These are phyloP conservation scores for Sebastes minor DNA, from an alignment of 2,797 vertebrate genomes.

Conservation along the genomic window DNA sequence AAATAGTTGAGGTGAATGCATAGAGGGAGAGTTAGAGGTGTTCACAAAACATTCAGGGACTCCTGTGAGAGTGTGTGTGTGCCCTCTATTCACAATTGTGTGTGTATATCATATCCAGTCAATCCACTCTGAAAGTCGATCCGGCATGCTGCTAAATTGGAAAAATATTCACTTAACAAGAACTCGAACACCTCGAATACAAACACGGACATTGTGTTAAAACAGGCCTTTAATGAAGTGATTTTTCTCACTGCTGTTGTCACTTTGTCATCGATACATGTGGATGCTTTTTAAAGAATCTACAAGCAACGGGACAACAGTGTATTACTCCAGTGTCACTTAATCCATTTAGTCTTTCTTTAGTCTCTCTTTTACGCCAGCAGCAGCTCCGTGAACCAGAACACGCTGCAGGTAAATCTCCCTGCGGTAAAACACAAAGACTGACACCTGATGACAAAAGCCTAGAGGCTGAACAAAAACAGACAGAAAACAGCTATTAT, in stretches of 20 bases:
- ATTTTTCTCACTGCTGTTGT: slow-evolving; percentile 2
- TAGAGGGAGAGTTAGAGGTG: slow-evolving; percentile 23
- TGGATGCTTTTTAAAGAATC: neutral
- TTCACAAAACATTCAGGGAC: slow-evolving; percentile 32
- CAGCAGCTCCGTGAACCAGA: slow-evolving; percentile 9
- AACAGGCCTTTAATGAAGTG: neutral
- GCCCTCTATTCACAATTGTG: neutral
- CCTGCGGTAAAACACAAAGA: slow-evolving; percentile 34
- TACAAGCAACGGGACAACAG: slow-evolving; percentile 7
- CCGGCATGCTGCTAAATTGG: slow-evolving; percentile 13
- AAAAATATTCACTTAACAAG: slow-evolving; percentile 44
- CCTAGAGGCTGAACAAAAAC: slow-evolving; percentile 53
- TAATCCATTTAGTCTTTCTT: slow-evolving; percentile 25
- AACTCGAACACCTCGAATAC: neutral
- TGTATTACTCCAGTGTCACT: neutral
- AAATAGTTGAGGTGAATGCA: slow-evolving; percentile 49
- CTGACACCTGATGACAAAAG: slow-evolving; percentile 57
- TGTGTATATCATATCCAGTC: slow-evolving; percentile 14
- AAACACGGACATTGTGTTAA: neutral
- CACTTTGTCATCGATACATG: neutral
- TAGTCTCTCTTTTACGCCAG: slow-evolving; percentile 2
- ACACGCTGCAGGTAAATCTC: slow-evolving; percentile 40
- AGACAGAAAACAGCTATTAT: slow-evolving; percentile 67
- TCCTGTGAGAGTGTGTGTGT: neutral
- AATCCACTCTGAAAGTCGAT: slow-evolving; percentile 25